These are phyloP conservation scores for Aphelenchoides bicaudatus DNA, from an alignment of 2,888 invertebrate species.

Conservation along the genomic window DNA sequence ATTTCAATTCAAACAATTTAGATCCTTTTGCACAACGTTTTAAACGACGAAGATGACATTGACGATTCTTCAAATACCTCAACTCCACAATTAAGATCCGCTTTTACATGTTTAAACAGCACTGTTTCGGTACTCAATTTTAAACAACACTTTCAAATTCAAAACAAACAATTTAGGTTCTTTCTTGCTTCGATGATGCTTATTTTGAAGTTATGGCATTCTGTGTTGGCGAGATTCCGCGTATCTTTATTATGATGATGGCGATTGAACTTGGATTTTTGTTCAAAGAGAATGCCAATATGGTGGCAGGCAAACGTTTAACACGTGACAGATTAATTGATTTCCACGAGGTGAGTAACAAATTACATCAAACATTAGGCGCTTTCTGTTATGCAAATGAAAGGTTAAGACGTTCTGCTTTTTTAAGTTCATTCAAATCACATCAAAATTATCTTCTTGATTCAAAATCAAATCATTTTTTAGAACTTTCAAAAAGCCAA, in stretches of 20 bases:
- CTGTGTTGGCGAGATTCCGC: constrained; percentile 12
- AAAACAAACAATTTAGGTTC: background rate
- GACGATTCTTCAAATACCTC: background rate
- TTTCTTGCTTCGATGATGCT: background rate
- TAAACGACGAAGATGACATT: constrained; percentile 2
- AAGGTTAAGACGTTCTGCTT: no score
- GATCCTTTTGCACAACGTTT: constrained; percentile 6
- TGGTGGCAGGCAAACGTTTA: constrained; percentile 2
- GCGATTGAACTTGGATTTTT: constrained; percentile 18
- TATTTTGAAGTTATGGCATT: constrained; percentile 20
- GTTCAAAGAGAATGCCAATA: constrained; percentile 9
- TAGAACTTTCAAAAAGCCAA: background rate
- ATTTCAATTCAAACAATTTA: no score
- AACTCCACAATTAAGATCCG: constrained; percentile 1
- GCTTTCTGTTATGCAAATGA: no score
- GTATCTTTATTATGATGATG: constrained; percentile 18
- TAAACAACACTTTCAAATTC: background rate
- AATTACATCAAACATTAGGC: no score
- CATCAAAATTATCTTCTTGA: no score
- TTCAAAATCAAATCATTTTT: no score
- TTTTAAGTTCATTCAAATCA: no score
- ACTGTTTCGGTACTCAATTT: background rate
- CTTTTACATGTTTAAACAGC: background rate
- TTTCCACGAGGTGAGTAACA: constrained; percentile 13
- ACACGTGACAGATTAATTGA: constrained; percentile 4